Evolutionary conservation across 2,113 vertebrate species (phyloP).

Genomic region (human (Homo sapiens)): DNA sequence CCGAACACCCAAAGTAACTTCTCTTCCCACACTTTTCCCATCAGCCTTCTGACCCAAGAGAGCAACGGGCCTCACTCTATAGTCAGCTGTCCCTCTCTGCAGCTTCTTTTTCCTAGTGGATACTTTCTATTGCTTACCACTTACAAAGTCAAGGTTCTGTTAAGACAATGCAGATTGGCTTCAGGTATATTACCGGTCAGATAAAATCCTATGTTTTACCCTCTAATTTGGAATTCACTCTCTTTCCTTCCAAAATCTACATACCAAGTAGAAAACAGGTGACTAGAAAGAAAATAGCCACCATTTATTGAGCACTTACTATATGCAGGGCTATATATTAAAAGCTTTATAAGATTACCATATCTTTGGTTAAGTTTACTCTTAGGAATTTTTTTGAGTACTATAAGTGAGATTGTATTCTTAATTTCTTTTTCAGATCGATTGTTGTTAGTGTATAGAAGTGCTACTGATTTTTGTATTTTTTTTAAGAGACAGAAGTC

Average conservation of each 20-base stretch:
- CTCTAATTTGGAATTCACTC: background rate
- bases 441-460: background rate
- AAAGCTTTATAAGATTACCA: background rate
- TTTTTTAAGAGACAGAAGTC: background rate
- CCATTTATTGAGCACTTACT: background rate
- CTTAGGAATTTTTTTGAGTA: background rate
- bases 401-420: background rate
- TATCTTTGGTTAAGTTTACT: background rate
- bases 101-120: background rate
- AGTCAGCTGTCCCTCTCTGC: background rate
- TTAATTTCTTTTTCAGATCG: background rate
- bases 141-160: background rate
- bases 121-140: background rate
- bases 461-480: background rate
- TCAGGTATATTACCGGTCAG: background rate
- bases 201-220: background rate
- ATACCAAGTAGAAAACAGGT: background rate
- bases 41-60: background rate
- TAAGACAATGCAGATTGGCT: background rate
- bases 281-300: background rate
- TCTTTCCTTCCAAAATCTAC: background rate
- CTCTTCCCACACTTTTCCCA: background rate
- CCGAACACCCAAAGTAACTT: background rate
- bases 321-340: background rate
- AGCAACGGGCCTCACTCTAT: no score